A percentile compares a stretch with the other conserved stretches of the same genome.
Conservation (phyloP, 2,797 vertebrate genomes). For the Falco novaeseelandiae region DNA sequence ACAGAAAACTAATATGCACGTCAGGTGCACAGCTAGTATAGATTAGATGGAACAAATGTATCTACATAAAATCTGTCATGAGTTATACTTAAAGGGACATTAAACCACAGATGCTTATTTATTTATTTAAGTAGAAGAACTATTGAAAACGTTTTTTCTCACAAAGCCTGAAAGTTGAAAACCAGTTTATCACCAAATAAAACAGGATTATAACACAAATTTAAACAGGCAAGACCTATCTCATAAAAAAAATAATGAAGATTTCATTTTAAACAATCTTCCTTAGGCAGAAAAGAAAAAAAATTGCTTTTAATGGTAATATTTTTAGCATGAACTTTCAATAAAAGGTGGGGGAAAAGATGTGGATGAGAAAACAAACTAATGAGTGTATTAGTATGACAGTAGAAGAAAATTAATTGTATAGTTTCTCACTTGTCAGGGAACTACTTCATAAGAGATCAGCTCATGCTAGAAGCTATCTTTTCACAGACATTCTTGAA, state of each 20-base stretch:
- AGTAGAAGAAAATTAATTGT: constrained; percentile 51
- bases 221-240: constrained; percentile 27
- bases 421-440: constrained; percentile 50
- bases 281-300: constrained; percentile 14
- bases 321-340: constrained; percentile 34
- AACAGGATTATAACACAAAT: constrained; percentile 8
- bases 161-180: not conserved
- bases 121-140: not conserved
- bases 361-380: constrained; percentile 65
- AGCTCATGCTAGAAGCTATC: not conserved
- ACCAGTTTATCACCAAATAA: constrained; percentile 38
- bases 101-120: constrained; percentile 24
- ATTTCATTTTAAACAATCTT: constrained; percentile 40
- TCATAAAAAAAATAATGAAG: not conserved
- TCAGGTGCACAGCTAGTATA: not conserved
- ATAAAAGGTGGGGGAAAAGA: not conserved
- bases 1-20: not conserved
- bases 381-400: constrained; percentile 1
- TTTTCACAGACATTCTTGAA: constrained; percentile 37
- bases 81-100: not conserved
- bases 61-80: not conserved
- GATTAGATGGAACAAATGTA: not conserved
- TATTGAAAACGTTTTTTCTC: not conserved
- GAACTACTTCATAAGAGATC: constrained; percentile 40
- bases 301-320: constrained; percentile 52